phyloP scores from a whole-genome alignment of 2,797 vertebrate genomes.

The Rhyacichthys aspro region DNA sequence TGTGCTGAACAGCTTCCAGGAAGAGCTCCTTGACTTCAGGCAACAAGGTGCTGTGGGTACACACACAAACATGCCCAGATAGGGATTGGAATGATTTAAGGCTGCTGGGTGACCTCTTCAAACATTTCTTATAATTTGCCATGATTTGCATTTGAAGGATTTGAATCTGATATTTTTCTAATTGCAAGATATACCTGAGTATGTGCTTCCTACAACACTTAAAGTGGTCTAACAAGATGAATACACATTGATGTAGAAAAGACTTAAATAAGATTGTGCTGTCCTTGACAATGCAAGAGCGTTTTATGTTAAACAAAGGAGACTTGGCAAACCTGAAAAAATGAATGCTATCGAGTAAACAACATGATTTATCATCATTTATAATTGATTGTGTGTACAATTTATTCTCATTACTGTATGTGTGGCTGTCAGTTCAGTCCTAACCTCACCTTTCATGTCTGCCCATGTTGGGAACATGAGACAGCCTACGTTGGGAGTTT shows the following conservation, averaged over 20 bases:
- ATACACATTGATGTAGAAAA: conserved; percentile 1
- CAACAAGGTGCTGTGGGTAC: conserved; percentile 82
- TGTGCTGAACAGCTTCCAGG: conserved; percentile 92
- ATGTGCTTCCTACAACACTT: no score
- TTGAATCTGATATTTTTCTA: no score
- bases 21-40: conserved; percentile 93
- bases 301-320: conserved; percentile 34
- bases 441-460: conserved; percentile 66
- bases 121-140: conserved; percentile 11
- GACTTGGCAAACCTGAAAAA: not conserved
- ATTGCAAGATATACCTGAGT: no score
- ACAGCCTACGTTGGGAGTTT: conserved; percentile 85
- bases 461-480: conserved; percentile 72
- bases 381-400: not conserved
- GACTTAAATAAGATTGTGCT: conserved; percentile 22
- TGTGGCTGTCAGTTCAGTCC: not conserved
- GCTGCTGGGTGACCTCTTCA: conserved; percentile 40
- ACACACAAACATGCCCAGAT: conserved; percentile 12
- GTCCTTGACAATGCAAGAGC: conserved; percentile 11
- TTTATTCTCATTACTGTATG: not conserved
- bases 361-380: no score
- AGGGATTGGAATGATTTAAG: conserved; percentile 48
- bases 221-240: conserved; percentile 26
- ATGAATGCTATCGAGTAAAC: conserved; percentile 13
- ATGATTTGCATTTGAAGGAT: not conserved